A percentile compares a stretch with the other conserved stretches of the same genome.
phyloP scores from a whole-genome alignment of 2,797 vertebrate species.

The Lepilemur septentrionalis region DNA sequence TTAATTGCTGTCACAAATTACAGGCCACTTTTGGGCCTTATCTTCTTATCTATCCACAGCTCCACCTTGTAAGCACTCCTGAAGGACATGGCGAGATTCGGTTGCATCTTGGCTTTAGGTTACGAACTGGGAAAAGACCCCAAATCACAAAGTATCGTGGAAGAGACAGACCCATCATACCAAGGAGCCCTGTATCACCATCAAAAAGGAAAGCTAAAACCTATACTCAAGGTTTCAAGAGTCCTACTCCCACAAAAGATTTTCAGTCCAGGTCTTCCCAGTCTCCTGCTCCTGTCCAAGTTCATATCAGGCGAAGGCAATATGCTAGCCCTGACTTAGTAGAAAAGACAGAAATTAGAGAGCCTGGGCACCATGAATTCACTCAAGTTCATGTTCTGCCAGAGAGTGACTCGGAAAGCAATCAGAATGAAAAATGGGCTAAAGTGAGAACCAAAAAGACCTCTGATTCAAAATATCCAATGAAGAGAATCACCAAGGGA shows the following conservation, averaged over 20 bases:
- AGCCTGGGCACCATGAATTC: not conserved
- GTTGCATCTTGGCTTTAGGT: constrained; percentile 65
- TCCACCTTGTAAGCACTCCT: constrained; percentile 66
- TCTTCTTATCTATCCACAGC: constrained; percentile 73
- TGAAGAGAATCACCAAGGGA: constrained; percentile 14
- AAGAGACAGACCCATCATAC: not conserved
- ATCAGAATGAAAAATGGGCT: constrained; percentile 28
- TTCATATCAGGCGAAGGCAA: not conserved
- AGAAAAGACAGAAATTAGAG: not conserved
- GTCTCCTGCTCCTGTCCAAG: constrained; percentile 12
- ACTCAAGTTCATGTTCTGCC: not conserved
- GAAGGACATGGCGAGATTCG: constrained; percentile 65
- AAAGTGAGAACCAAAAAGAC: not conserved
- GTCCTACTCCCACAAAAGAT: constrained; percentile 18
- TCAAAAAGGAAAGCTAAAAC: constrained; percentile 45
- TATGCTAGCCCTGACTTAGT: not conserved
- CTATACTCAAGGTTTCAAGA: not conserved
- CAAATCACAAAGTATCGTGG: constrained; percentile 47
- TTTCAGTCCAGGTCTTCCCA: constrained; percentile 34
- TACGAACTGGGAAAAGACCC: constrained; percentile 64
- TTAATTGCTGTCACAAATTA: constrained; percentile 62
- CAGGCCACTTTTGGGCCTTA: constrained; percentile 47
- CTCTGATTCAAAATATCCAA: constrained; percentile 30
- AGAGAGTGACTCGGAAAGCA: constrained; percentile 47
- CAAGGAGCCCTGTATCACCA: not conserved